A percentile compares a stretch with the other conserved stretches of the same genome.
These are phyloP conservation scores for Semaprochilodus insignis DNA, from an alignment of 2,797 vertebrate species.

Conservation along the genomic window DNA sequence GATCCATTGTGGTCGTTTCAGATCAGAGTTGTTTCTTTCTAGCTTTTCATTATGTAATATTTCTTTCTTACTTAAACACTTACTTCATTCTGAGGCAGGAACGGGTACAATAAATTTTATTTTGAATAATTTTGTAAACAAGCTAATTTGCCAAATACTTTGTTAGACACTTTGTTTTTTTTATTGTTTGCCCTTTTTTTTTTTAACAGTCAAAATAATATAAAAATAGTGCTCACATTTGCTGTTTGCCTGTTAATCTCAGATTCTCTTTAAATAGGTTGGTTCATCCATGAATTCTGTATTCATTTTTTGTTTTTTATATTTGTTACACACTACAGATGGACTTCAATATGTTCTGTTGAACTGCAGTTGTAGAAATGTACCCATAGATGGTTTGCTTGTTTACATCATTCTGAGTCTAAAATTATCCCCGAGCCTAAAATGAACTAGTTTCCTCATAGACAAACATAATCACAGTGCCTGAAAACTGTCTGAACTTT, in stretches of 20 bases:
- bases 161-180: neutral
- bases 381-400: neutral
- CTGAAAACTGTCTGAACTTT: neutral
- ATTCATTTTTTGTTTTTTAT: neutral
- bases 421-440: neutral
- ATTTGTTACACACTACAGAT: conserved; percentile 57
- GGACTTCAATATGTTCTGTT: conserved; percentile 45
- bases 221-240: neutral
- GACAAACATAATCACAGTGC: neutral
- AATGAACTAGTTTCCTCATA: neutral
- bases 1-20: no score
- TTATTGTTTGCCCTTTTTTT: no score
- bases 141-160: neutral
- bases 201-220: neutral
- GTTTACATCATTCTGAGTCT: neutral
- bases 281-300: conserved; percentile 59
- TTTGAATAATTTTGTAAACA: neutral
- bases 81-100: no score
- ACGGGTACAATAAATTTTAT: neutral
- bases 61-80: no score
- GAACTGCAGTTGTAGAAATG: neutral
- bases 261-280: conserved; percentile 23
- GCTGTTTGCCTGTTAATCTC: neutral
- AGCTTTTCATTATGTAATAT: no score
- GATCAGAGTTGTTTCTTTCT: no score